Evolutionary conservation across 1,140 invertebrate genomes (phyloP).

Genomic region (Ylistrum balloti): DNA sequence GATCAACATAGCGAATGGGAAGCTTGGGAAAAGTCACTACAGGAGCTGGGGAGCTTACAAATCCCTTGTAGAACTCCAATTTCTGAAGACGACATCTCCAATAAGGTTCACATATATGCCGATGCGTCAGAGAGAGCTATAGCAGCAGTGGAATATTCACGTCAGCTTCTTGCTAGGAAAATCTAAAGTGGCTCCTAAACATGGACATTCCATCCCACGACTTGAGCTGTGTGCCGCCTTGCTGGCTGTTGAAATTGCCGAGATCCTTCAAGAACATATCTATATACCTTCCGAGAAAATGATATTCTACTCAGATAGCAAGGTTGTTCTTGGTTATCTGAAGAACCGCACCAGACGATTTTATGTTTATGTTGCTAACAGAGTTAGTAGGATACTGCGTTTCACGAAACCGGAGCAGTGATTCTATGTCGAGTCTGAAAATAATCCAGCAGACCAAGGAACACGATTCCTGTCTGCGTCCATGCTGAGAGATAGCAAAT

Average conservation of each 20-base stretch:
- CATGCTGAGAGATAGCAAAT: neutral
- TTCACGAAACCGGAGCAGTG: neutral
- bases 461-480: neutral
- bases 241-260: neutral
- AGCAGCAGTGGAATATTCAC: neutral
- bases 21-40: constrained; percentile 43
- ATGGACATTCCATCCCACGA: neutral
- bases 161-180: constrained; percentile 42
- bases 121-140: constrained; percentile 11
- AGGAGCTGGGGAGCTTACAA: neutral
- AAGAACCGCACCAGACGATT: neutral
- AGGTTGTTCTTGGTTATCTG: constrained; percentile 29
- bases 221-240: neutral
- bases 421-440: neutral
- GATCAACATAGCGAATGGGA: constrained; percentile 21
- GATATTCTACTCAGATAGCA: constrained; percentile 46
- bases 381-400: constrained; percentile 11
- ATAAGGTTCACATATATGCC: neutral
- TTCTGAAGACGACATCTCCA: neutral
- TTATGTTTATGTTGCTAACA: constrained; percentile 36
- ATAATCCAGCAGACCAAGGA: constrained; percentile 31
- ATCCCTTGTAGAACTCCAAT: neutral
- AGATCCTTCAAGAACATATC: neutral
- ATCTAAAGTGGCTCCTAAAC: constrained; percentile 8
- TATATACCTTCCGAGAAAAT: neutral